Percentiles rank a stretch among this genome's conserved stretches.
phyloP scores from a whole-genome alignment of 1,140 invertebrate genomes.

The Drosophila aff. region DNA sequence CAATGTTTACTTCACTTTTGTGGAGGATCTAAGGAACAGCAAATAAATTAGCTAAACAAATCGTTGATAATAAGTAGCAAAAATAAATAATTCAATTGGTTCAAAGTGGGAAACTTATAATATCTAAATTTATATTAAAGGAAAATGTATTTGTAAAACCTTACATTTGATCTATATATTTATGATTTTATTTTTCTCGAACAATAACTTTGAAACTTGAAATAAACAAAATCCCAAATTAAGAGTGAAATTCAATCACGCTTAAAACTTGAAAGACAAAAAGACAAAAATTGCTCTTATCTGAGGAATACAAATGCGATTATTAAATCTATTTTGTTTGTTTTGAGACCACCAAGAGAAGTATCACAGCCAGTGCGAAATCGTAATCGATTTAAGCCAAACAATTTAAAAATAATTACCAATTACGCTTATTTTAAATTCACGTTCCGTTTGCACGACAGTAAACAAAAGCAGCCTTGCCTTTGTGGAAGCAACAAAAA shows the following conservation, averaged over 20 bases:
- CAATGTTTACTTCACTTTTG: conserved; percentile 56
- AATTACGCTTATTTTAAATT: conserved; percentile 35
- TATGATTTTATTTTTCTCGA: not conserved
- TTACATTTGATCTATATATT: not conserved
- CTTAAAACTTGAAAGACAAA: not conserved
- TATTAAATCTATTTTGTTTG: conserved; percentile 34
- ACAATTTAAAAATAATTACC: conserved; percentile 36
- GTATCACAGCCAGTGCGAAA: conserved; percentile 1
- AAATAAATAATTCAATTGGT: not conserved
- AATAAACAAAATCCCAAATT: not conserved
- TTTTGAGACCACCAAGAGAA: conserved; percentile 31
- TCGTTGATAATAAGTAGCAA: not conserved
- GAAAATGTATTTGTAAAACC: not conserved
- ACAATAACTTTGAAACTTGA: not conserved
- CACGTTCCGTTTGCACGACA: conserved; percentile 8
- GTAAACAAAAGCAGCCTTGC: conserved; percentile 8
- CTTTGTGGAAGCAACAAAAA: not conserved
- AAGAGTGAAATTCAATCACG: not conserved
- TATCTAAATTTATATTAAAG: not conserved
- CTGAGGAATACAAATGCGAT: conserved; percentile 34
- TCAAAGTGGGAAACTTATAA: not conserved
- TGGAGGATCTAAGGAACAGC: conserved; percentile 36
- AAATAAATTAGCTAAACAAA: not conserved
- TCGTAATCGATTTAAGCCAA: conserved; percentile 25
- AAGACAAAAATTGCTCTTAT: conserved; percentile 12